Evolutionary conservation across 35 echinoderm and acorn worm genomes (phyloP), one percentile per base, ranked within the genome.

Genomic region (Holothuria glaberrima): DNA sequence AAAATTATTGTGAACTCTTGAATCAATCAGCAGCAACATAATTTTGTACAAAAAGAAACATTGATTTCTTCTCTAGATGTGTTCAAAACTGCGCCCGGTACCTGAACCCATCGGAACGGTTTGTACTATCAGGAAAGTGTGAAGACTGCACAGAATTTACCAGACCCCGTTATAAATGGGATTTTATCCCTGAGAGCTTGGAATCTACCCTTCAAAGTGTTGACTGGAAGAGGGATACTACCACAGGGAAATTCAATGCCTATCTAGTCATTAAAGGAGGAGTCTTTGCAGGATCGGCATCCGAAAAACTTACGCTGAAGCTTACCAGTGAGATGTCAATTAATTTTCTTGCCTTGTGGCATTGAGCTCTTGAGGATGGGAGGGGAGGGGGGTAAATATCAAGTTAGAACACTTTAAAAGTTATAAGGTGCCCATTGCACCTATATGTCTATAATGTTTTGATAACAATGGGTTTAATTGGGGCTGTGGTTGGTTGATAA

Each of bases 101-200:
- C 36, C 54, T 99, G 9, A 99, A 99, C 59, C 97, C 97, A 9
- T 99, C 97, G 0, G 91, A 91, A 34, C 87, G 93, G 2, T 61
- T 99, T 7, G 59, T 95, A 57, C 57, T 99, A n/a, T 70, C 94
- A 5, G 97, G 89, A 29, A 86, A 88, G 19, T 95, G 93, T 35
- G 62, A 75, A 27, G 97, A 99, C 71, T 99, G 97, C 48, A 94
- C 93, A 14, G 80, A 84, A 29, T 82, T 74, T 38, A 88, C 95
- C 7, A 67, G 77, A 28, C 95, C 95, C 22, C 35, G 68, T 2
- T 94, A 91, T 70, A 5, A 57, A 27, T 97, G 95, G 92, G 80
- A 59, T 33, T 24, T 78, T 10, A n/a, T 84, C 0, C 10, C 30
- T 18, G 46, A 46, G 12, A 14, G 59, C 17, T 56, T 69, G 0